phyloP scores from a whole-genome alignment of 2,888 invertebrate genomes.

The Conomelus anceps region DNA sequence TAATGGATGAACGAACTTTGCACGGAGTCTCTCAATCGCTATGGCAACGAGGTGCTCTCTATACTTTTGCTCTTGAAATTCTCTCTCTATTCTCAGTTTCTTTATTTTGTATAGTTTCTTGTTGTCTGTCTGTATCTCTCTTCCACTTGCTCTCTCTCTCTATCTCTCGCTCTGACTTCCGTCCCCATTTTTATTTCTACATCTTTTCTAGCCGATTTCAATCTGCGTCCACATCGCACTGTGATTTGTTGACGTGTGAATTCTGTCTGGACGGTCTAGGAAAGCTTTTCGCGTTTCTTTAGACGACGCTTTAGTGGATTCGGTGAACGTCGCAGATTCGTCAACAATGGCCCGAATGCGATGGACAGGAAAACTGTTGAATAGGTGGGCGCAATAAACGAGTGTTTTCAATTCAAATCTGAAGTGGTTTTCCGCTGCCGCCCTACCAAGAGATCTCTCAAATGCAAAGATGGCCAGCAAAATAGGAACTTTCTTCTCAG shows the following conservation, averaged over 20 bases:
- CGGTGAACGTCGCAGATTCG: neutral
- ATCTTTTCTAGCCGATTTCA: neutral
- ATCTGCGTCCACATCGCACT: neutral
- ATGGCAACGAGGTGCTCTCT: constrained; percentile 3
- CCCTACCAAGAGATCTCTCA: neutral
- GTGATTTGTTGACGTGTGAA: neutral
- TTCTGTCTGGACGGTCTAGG: neutral
- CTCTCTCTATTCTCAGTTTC: neutral
- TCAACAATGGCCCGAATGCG: neutral
- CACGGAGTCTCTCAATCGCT: neutral
- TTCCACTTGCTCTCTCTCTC: neutral
- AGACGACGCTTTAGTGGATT: no score
- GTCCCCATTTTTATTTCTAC: neutral
- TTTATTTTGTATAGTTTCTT: neutral
- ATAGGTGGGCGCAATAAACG: neutral
- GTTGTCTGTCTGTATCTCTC: neutral
- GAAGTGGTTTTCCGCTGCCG: neutral
- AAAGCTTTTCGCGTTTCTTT: neutral
- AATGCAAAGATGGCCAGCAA: neutral
- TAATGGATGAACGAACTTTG: neutral
- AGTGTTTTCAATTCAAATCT: neutral
- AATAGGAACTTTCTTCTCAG: neutral
- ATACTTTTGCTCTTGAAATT: neutral
- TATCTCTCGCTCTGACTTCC: neutral
- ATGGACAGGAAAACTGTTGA: neutral